Percentiles rank a stretch among this genome's conserved stretches.
Evolutionary conservation across 2,113 vertebrate genomes (phyloP).

Genomic region (Himantopus leucocephalus): DNA sequence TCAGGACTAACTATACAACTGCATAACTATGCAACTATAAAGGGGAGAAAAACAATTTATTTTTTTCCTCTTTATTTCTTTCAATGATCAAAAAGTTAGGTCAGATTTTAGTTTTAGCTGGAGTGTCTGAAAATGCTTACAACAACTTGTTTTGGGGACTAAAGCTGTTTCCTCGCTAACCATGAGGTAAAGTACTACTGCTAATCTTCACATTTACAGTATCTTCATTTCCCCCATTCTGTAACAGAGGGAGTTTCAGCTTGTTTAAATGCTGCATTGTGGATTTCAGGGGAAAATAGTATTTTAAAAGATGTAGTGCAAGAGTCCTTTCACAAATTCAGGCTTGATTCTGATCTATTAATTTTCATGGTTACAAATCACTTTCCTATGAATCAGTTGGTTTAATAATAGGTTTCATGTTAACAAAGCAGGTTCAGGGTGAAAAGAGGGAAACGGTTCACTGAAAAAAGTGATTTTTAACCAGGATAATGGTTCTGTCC

Average conservation of each 20-base stretch:
- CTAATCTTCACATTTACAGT: neutral
- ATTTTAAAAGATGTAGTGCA: neutral
- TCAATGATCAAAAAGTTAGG: neutral
- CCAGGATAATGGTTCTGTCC: neutral
- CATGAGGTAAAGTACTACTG: neutral
- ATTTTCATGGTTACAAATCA: neutral
- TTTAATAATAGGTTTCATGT: neutral
- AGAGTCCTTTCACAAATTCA: neutral
- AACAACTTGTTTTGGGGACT: neutral
- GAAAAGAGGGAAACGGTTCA: neutral
- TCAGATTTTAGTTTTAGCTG: neutral
- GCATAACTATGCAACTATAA: neutral
- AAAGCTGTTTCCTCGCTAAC: neutral
- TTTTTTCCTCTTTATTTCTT: neutral
- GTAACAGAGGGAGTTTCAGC: neutral
- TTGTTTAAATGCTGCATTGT: neutral
- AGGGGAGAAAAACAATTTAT: rapidly evolving
- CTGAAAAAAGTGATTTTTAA: neutral
- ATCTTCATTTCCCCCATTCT: neutral
- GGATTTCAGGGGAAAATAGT: neutral
- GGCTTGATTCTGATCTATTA: neutral
- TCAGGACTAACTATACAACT: neutral
- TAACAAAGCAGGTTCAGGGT: neutral
- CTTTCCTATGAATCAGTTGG: neutral
- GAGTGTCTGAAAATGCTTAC: neutral